phyloP scores from a whole-genome alignment of 2,888 invertebrate species.

The Megastigmus dorsalis region DNA sequence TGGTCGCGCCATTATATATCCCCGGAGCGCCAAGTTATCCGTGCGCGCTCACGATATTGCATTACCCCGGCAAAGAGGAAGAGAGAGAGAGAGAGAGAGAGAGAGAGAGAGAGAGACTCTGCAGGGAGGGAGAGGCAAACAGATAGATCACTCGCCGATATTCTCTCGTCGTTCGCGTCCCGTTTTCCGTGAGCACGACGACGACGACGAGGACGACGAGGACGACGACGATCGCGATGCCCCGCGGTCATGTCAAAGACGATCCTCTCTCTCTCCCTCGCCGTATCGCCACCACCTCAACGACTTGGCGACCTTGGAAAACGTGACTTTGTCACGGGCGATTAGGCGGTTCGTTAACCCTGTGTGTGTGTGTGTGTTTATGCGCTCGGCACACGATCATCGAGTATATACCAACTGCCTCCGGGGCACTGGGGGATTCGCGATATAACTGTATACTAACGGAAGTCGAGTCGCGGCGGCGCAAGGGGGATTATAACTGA shows the following conservation, averaged over 20 bases:
- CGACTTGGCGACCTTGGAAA: constrained; percentile 62
- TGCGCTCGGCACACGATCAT: too few relatives aligned
- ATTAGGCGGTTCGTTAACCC: constrained; percentile 58
- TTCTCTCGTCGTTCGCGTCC: background rate
- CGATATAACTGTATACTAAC: constrained; percentile 21
- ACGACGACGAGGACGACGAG: background rate
- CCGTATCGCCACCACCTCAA: constrained; percentile 54
- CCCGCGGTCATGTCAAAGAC: constrained; percentile 31
- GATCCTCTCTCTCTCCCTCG: too few relatives aligned
- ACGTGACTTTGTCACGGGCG: constrained; percentile 58
- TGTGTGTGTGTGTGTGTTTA: background rate
- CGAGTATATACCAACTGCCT: background rate
- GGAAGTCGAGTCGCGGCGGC: constrained; percentile 17
- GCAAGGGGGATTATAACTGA: constrained; percentile 34
- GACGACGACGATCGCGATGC: background rate
- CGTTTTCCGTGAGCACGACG: background rate
- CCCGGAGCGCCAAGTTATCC: too few relatives aligned
- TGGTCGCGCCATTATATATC: constrained; percentile 68
- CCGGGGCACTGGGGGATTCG: constrained; percentile 32
- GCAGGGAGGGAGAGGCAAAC: background rate
- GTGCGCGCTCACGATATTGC: constrained; percentile 66
- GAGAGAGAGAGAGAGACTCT: background rate
- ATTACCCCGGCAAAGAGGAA: constrained; percentile 48
- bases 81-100: background rate
- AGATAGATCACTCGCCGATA: background rate